Base-by-base conservation (phyloP, 37 sponge, comb jelly and placozoan species). In the Cliona cf. orientalis region DNA sequence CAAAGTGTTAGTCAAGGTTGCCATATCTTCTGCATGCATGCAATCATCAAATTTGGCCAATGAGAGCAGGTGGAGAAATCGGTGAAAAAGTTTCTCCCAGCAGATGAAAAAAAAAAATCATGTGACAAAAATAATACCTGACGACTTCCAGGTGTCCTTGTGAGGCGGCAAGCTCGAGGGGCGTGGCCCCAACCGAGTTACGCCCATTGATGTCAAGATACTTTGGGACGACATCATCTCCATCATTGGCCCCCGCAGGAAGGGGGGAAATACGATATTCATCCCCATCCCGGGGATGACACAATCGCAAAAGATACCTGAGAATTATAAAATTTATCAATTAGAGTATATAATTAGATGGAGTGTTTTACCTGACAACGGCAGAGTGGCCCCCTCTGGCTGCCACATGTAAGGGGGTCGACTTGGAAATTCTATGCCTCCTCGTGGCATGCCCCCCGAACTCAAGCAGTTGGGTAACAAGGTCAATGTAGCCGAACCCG, bases 81-180 rank as follows among this genome's bases (percentile, higher is more conserved):
- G 5, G 42, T 69, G 69, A 14, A n/a, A 1, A 4, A 19, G 40
- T 35, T 40, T 39, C 42, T 69, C 42, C 14, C 5, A 23, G 14
- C 1, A 25, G 42, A 28, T 19, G 42, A 25, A 62, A 11, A 36
- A 31, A 5, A 4, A 19, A 31, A 5, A 61, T 5, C 14, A 38
- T 31, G 71, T 41, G 3, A 43, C 2, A 43, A 7, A 23, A 19
- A 2, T 53, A 17, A 28, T 65, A 79, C 83, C 41, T 73, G 46
- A 89, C 84, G 9, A 89, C 71, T 11, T 72, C 56, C 38, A 37
- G 37, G 58, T 83, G 90, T 21, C 90, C 90, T 40, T 84, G 84
- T 21, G 73, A 58, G 7, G 75, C 84, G 21, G 90, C 84, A 35
- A 89, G 58, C 43, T 89, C 83, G 11, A 82, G 73, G 19, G 82